Conservation (phyloP, 2,888 invertebrate genomes). For the Drosophila leonis region DNA sequence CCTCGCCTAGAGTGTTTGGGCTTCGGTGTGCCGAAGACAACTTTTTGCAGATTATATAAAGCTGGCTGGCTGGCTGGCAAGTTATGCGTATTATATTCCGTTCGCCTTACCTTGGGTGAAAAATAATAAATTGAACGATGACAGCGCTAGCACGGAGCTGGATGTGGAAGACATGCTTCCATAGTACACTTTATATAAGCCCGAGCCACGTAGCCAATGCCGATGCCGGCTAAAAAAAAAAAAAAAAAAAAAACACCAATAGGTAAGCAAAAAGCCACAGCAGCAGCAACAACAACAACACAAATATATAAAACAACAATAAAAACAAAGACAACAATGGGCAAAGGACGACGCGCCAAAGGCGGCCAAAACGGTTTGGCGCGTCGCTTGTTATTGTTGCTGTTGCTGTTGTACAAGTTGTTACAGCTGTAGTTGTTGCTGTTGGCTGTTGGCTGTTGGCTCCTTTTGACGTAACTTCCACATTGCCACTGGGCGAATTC, state of each 20-base stretch:
- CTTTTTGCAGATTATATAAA: conserved; percentile 28
- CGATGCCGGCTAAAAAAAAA: conserved; percentile 26
- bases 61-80: background rate
- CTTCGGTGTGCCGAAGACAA: conserved; percentile 1
- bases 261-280: conserved; percentile 9
- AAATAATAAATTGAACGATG: conserved; percentile 86
- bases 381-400: conserved; percentile 24
- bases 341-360: conserved; percentile 57
- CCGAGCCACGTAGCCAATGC: conserved; percentile 39
- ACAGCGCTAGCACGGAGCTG: conserved; percentile 85
- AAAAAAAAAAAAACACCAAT: conserved; percentile 18
- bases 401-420: conserved; percentile 7
- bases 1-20: background rate
- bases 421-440: conserved; percentile 14
- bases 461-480: conserved; percentile 73
- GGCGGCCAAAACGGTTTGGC: conserved; percentile 37
- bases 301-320: background rate
- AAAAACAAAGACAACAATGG: conserved; percentile 17
- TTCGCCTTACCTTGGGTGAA: conserved; percentile 84
- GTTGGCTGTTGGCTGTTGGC: conserved; percentile 39
- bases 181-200: conserved; percentile 83
- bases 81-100: conserved; percentile 9
- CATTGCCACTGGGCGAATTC: conserved; percentile 22
- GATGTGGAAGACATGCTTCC: conserved; percentile 85
- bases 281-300: conserved; percentile 7